Evolutionary conservation across 1,140 invertebrate species (phyloP), one percentile per base, ranked within the genome.

Genomic region (Proctacanthus coquilletti): DNA sequence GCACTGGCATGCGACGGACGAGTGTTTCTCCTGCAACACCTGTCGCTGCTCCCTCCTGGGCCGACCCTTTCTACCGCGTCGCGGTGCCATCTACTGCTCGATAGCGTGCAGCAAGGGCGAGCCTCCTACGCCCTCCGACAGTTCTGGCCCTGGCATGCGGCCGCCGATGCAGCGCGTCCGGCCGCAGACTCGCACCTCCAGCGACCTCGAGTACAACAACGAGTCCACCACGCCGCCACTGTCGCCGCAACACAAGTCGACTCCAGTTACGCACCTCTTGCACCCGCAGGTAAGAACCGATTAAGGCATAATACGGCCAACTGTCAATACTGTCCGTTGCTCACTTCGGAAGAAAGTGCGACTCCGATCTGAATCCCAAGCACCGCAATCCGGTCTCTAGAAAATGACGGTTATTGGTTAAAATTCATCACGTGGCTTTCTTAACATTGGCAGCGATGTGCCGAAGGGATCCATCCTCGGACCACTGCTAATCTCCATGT

Each of bases 1-100:
- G 56, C 91, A 96, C 63, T 98, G 94, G 94, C 95, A 98, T 62
- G 92, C 93, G 9, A 89, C 84, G 3, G 87, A 92, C 42, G 67
- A 74, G 21, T 98, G 95, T 66, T 98, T 98, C 64, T 84, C 85
- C 48, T 98, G 95, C 65, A 81, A 85, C 51, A 85, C 84, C 3
- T 98, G 95, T 62, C 69, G 77, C 36, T 77, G 78, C 4, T 88
- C 87, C 18, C 66, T 98, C 11, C 67, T 98, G n/a, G 93, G 93
- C 1, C 72, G 89, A 29, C 88, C 89, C 0, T 98, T 97, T 63
- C 63, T 96, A 40, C 91, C 94, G 0, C 71, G 88, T 15, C 74
- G 89, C 47, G 89, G 89, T 5, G 80, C 85, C 40, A 96, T 98
- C 47, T 98, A 86, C 61, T 98, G 94, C 61, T 92, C 86, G 15